phyloP scores from a whole-genome alignment of 2,113 vertebrate genomes.

The Apus apus region DNA sequence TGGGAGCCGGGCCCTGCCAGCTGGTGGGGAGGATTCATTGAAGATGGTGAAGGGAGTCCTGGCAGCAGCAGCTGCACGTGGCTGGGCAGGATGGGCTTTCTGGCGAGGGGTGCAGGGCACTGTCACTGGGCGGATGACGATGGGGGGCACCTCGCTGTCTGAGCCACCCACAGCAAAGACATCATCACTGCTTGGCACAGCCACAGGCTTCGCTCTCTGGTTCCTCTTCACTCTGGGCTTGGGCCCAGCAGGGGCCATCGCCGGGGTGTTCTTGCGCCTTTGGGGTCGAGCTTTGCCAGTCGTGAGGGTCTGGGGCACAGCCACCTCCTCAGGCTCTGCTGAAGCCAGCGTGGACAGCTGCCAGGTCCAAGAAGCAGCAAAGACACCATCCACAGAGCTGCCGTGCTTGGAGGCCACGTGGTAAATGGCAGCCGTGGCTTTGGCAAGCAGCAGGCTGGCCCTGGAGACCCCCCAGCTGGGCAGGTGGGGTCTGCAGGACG shows the following conservation, averaged over 20 bases:
- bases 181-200: not conserved
- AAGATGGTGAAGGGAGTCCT: conserved; percentile 82
- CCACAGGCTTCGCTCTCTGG: not conserved
- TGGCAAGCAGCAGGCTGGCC: conserved; percentile 80
- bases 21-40: conserved; percentile 70
- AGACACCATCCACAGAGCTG: conserved; percentile 69
- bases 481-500: conserved; percentile 45
- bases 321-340: not conserved
- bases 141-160: conserved; percentile 57
- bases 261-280: not conserved
- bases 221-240: not conserved
- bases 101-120: conserved; percentile 64
- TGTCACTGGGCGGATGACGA: not conserved
- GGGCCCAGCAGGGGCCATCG: not conserved
- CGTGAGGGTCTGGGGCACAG: no score
- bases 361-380: conserved; percentile 79
- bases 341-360: conserved; percentile 23
- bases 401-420: conserved; percentile 61
- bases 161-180: conserved; percentile 60
- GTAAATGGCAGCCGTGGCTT: conserved; percentile 74
- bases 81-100: not conserved
- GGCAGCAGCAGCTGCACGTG: not conserved
- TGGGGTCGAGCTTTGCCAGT: not conserved
- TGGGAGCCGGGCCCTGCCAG: conserved; percentile 64
- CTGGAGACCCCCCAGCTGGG: conserved; percentile 70